A percentile compares a stretch with the other conserved stretches of the same genome.
Conservation (phyloP, 2,113 vertebrate genomes). For the Tychaedon coryphoeus region DNA sequence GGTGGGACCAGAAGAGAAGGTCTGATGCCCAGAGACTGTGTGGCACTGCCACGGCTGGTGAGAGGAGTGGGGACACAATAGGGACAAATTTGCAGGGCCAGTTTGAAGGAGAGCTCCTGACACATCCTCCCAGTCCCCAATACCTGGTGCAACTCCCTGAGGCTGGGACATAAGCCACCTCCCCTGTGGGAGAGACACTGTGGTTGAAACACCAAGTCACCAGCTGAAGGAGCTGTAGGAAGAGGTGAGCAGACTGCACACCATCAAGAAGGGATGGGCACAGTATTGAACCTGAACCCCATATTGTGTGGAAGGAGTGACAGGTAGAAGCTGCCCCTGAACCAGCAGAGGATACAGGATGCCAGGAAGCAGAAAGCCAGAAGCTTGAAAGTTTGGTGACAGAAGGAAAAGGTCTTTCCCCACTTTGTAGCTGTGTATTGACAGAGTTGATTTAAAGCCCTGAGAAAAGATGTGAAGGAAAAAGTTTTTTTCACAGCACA, state of each 20-base stretch:
- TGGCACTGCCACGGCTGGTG: background rate
- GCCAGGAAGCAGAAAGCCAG: background rate
- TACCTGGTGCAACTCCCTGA: background rate
- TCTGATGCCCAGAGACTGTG: background rate
- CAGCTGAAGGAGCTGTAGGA: background rate
- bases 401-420: background rate
- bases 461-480: background rate
- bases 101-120: background rate
- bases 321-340: background rate
- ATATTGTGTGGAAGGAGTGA: rapidly evolving
- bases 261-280: background rate
- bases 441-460: background rate
- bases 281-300: rapidly evolving
- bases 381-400: background rate
- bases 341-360: background rate
- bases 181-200: background rate
- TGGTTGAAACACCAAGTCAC: background rate
- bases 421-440: background rate
- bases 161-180: background rate
- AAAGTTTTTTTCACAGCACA: background rate
- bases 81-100: background rate
- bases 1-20: background rate
- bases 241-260: background rate
- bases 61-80: background rate
- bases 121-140: background rate